Conservation (phyloP, 1,140 invertebrate species). For the Drosophila melanica region DNA sequence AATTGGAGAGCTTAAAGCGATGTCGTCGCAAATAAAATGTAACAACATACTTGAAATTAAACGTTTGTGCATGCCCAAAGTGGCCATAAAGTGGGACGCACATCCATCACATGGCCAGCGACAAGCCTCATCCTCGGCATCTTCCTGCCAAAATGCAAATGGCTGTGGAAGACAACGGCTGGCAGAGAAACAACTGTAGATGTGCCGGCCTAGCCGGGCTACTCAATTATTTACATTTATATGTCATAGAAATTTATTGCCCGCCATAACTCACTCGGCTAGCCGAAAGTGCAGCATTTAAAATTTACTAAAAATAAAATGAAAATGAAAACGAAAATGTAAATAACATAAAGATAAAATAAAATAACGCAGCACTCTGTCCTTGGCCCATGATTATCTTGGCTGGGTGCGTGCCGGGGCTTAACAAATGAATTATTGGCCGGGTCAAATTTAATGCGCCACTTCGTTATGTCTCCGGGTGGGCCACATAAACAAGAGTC, state of each 20-base stretch:
- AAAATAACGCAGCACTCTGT: slow-evolving; percentile 13
- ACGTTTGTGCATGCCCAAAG: slow-evolving; percentile 58
- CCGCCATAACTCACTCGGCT: slow-evolving; percentile 72
- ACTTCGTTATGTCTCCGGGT: slow-evolving; percentile 56
- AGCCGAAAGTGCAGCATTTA: slow-evolving; percentile 74
- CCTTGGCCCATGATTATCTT: slow-evolving; percentile 59
- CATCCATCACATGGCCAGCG: slow-evolving; percentile 40
- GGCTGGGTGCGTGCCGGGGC: slow-evolving; percentile 29
- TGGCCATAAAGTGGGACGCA: slow-evolving; percentile 45
- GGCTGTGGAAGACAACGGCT: background rate
- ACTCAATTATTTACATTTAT: slow-evolving; percentile 83
- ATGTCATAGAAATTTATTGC: slow-evolving; percentile 82
- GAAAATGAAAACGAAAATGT: slow-evolving; percentile 42
- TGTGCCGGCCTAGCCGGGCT: slow-evolving; percentile 35
- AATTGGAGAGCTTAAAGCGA: slow-evolving; percentile 27
- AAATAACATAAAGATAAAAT: slow-evolving; percentile 60
- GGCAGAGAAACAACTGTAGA: slow-evolving; percentile 1
- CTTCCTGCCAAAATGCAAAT: slow-evolving; percentile 24
- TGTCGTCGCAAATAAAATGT: slow-evolving; percentile 42
- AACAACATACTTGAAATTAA: slow-evolving; percentile 64
- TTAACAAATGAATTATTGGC: slow-evolving; percentile 79
- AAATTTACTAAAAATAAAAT: slow-evolving; percentile 59
- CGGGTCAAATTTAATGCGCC: slow-evolving; percentile 75
- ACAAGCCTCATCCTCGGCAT: slow-evolving; percentile 9
- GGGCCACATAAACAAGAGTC: slow-evolving; percentile 10